Base-by-base conservation (phyloP, 1,140 invertebrate genomes). In the Hypsibius dujardini region DNA sequence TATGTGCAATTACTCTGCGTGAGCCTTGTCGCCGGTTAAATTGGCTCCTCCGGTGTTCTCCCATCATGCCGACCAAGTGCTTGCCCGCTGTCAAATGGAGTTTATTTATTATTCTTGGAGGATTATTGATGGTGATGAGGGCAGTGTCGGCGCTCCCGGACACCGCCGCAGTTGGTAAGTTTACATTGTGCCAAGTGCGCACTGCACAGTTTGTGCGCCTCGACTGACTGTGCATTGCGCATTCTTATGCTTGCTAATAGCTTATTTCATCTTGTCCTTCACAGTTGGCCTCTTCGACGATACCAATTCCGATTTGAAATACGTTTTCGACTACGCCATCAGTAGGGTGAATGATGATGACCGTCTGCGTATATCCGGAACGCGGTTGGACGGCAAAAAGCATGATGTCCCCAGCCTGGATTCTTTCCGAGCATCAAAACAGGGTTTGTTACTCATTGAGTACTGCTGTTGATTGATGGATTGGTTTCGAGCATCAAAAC, bases 251-350 rank as follows among this genome's bases (percentile, higher is more conserved):
- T 56, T n/a, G 50, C n/a, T 56, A 7, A 56, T 56, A n/a, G 50
- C 50, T 56, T 7, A 56, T 56, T n/a, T 56, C 50, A 7, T 56
- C n/a, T n/a, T n/a, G 50, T 7, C n/a, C n/a, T 14, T 67, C 45
- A 42, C 62, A 67, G 62, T 67, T 12, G 62, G 62, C 12, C 62
- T 67, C 42, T 67, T 67, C 45, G 42, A 67, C 42, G 62, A 67
- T 7, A 3, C 62, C 62, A 14, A 3, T 12, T 67, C 62, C 12
- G 62, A 67, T 42, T 42, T 67, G 3, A 67, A 67, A 42, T 67
- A 14, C 42, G 62, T 67, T 42, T 67, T 67, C 62, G 62, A 67
- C 45, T 67, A 67, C 42, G 62, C 62, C 42, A 67, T 67, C 62
- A 67, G 62, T 42, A 67, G 42, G 7, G 62, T 67, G 3, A 67